Conservation (phyloP, 64 coral and sea anemone species). For the Cladopsammia gracilis region DNA sequence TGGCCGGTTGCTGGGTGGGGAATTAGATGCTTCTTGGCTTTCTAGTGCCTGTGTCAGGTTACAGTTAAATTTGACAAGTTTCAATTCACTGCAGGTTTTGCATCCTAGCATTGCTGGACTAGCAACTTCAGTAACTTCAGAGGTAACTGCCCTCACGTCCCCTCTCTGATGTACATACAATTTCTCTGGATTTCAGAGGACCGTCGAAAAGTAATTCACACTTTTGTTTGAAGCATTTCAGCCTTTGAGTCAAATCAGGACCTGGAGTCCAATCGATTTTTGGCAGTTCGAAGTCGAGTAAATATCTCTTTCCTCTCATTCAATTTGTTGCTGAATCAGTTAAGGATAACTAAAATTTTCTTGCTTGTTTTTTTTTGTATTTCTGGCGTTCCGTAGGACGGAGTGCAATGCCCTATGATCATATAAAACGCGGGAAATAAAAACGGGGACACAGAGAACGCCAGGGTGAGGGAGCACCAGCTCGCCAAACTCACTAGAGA, state of each 20-base stretch:
- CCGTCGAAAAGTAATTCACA: too few species aligned
- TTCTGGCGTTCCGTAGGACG: too few species aligned
- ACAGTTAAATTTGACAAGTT: conserved; percentile 49
- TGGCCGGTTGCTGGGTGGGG: background rate
- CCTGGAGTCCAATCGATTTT: background rate
- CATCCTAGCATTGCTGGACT: too few species aligned
- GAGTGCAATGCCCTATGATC: too few species aligned
- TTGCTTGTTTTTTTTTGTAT: too few species aligned
- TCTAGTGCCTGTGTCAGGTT: background rate
- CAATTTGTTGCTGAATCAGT: background rate
- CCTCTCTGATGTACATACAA: conserved; percentile 72
- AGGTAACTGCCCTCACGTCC: conserved; percentile 11
- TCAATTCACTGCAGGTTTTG: too few species aligned
- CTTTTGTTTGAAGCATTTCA: background rate
- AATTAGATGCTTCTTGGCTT: background rate
- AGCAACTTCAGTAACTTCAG: too few species aligned
- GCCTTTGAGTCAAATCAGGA: background rate
- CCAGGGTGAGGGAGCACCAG: too few species aligned
- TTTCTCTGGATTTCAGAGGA: too few species aligned
- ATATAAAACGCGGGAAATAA: too few species aligned
- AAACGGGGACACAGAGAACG: too few species aligned
- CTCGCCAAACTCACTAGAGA: too few species aligned
- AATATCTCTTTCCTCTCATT: background rate
- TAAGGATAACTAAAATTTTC: background rate
- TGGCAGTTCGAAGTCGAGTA: background rate